These are phyloP conservation scores for Idaea dimidiata DNA, from an alignment of 2,888 invertebrate species.

Conservation along the genomic window DNA sequence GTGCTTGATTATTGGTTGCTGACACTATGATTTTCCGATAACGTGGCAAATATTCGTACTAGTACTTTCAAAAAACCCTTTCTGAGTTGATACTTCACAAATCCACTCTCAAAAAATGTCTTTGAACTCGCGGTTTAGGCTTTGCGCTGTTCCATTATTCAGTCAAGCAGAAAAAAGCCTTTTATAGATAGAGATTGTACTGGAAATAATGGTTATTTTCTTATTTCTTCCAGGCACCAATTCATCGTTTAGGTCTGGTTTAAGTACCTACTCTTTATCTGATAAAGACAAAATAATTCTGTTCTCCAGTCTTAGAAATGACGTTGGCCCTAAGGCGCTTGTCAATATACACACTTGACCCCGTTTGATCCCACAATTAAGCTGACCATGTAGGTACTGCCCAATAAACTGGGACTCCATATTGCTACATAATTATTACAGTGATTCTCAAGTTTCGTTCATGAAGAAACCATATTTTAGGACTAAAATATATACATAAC, in stretches of 20 bases:
- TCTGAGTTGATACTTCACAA: no score
- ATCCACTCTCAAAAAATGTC: no score
- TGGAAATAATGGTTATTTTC: no score
- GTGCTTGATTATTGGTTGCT: neutral
- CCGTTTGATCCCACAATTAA: constrained; percentile 80
- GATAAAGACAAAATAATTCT: constrained; percentile 10
- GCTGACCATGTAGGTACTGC: constrained; percentile 62
- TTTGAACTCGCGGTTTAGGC: no score
- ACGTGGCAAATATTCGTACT: no score
- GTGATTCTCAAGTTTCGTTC: neutral
- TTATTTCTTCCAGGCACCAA: no score
- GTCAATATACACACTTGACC: constrained; percentile 80
- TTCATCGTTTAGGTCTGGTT: neutral
- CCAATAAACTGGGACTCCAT: constrained; percentile 27
- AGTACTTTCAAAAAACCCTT: no score
- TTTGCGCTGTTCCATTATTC: no score
- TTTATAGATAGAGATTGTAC: no score
- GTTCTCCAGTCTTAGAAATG: constrained; percentile 53
- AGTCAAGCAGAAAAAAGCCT: no score
- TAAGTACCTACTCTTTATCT: neutral
- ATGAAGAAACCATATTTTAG: neutral
- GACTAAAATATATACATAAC: neutral
- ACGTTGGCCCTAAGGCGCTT: constrained; percentile 76
- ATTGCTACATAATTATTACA: constrained; percentile 1
- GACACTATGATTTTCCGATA: neutral